Base-by-base conservation (phyloP, 1,140 invertebrate genomes). In the Campoletis sonorensis region DNA sequence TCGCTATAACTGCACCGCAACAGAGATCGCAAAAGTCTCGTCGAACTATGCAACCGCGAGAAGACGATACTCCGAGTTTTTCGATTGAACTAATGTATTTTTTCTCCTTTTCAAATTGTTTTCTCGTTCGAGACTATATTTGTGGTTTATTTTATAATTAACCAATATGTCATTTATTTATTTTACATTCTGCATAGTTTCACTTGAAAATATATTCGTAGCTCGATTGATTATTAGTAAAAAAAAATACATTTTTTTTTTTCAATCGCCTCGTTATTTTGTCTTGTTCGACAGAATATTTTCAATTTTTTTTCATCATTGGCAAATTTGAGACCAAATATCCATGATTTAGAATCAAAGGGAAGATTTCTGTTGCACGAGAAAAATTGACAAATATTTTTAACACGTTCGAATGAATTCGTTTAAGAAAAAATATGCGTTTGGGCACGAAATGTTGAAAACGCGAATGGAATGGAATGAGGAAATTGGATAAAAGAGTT, bases 1-100 rank as follows among this genome's bases (percentile, higher is more conserved):
- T 54, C 67, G 18, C 40, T 85, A 84, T 84, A 87, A 85, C 84
- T 84, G 85, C 86, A 83, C 83, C 75, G 80, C 81, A 81, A 82
- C 81, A 70, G 79, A 68, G 79, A 80, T 81, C 58, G 33, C 80
- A n/a, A 13, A 30, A 54, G 21, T 61, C 27, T 77, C 75, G 71
- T 54, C 73, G 30, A 84, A 80, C 84, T 75, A 58, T 77, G 72
- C 68, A 67, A 83, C 27, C 30, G 37, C 51, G 78, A 71, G 45
- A 68, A 72, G 85, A 27, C 76, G 81, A 79, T 75, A 82, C 26
- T 51, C 67, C 54, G 73, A 21, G 30, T 78, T 78, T 78, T 73
- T 80, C 51, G n/a, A 67, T 79, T 16, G 3, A 27, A 18, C 27
- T 30, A 51, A 58, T 76, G 73, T 8, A 30, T 58, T 76, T 76